A percentile compares a stretch with the other conserved stretches of the same genome.
Evolutionary conservation across 2,888 invertebrate species (phyloP).

Genomic region (Eupithecia centaureata): DNA sequence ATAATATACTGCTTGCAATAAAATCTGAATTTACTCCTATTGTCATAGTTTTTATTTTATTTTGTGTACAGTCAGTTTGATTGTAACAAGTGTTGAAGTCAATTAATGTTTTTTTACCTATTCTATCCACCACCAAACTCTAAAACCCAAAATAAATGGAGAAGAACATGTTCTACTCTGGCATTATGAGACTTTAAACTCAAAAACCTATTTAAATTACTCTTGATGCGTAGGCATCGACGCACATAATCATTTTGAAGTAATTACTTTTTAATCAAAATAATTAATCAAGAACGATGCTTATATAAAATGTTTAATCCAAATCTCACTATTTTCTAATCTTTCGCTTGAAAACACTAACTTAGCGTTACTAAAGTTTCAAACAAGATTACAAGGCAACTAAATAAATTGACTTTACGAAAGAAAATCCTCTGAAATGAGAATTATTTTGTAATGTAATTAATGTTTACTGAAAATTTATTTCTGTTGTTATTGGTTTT

Average conservation of each 20-base stretch:
- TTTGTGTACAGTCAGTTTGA: too few species aligned
- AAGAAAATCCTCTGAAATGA: conserved; percentile 15
- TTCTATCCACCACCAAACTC: too few species aligned
- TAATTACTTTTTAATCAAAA: conserved; percentile 21
- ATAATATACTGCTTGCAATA: too few species aligned
- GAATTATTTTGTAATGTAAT: background rate
- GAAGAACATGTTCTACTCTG: too few species aligned
- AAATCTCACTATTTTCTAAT: conserved; percentile 21
- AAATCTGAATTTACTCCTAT: too few species aligned
- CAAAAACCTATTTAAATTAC: too few species aligned
- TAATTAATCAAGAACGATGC: conserved; percentile 20
- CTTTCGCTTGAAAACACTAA: conserved; percentile 30
- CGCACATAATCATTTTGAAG: background rate
- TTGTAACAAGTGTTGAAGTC: too few species aligned
- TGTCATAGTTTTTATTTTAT: too few species aligned
- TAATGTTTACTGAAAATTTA: conserved; percentile 2
- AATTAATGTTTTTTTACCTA: too few species aligned
- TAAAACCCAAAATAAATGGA: too few species aligned
- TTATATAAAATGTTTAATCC: conserved; percentile 8
- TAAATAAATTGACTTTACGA: conserved; percentile 34
- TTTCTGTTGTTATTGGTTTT: background rate
- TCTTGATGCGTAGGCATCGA: background rate
- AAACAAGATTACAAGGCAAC: conserved; percentile 38
- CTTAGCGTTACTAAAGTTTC: conserved; percentile 29
- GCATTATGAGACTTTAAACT: too few species aligned